Evolutionary conservation across 2,888 invertebrate species (phyloP), one percentile per base, ranked within the genome.

Genomic region (Ophion obscuratus): DNA sequence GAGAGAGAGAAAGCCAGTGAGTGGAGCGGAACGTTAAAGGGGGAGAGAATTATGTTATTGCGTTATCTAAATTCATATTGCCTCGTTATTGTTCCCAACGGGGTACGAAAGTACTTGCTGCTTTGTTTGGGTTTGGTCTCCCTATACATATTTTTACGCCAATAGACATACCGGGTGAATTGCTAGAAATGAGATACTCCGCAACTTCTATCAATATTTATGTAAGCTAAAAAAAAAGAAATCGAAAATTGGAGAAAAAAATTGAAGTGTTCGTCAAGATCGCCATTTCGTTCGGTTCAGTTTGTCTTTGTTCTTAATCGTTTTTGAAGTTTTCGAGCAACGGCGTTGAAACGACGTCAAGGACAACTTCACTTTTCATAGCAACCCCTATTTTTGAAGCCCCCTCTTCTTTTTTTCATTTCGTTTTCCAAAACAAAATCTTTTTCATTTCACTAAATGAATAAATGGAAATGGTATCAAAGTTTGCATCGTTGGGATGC

Each of bases 51-150:
- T 85, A 80, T 86, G 86, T 89, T 88, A 89, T 88, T 85, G 89
- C 87, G 86, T 88, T 90, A 89, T 90, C 89, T 90, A 90, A 90
- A 90, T 90, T 90, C 90, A 90, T 90, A 88, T 89, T 89, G 85
- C 81, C 67, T 75, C 83, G 88, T 88, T 88, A 89, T 87, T 81
- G 84, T 83, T 83, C 79, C 80, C 87, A 80, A 75, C 85, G 80
- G 82, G 84, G 82, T 83, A 81, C 81, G 89, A 84, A 76, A 75
- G 82, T 57, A 80, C 80, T 66, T 76, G 57, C 36, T 10, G 61
- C 53, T 59, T 62, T 57, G 81, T 62, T 57, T 53, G 53, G 53
- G 53, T 53, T 17, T 53, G 17, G 14, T 53, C 17, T 53, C 17
- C 53, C 5, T 53, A 53, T 53, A 53, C 53, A 11, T 17, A 17